Conservation (phyloP, 2,113 vertebrate species). For the Oncorhynchus clarkii region DNA sequence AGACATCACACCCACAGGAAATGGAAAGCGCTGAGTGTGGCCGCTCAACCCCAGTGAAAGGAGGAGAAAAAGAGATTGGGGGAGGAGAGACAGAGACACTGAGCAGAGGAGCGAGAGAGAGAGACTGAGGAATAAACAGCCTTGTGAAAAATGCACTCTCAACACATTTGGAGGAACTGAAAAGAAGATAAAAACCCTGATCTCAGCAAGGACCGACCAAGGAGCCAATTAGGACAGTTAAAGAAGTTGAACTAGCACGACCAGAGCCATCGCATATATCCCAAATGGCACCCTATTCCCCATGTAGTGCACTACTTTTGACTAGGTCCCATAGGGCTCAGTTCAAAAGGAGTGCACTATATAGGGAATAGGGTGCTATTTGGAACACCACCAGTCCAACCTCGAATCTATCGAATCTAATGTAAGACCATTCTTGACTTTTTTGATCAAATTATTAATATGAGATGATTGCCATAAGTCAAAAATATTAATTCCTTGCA, state of each 20-base stretch:
- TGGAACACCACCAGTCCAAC: conserved; percentile 32
- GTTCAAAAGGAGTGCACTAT: no score
- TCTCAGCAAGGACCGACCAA: conserved; percentile 77
- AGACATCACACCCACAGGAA: conserved; percentile 78
- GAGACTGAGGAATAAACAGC: conserved; percentile 39
- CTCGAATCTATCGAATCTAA: conserved; percentile 19
- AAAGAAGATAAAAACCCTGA: conserved; percentile 58
- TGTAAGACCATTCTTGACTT: no score
- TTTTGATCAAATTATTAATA: no score
- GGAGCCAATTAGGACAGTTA: conserved; percentile 72
- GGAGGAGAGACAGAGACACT: conserved; percentile 26
- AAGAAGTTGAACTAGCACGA: conserved; percentile 64
- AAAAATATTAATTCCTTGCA: no score
- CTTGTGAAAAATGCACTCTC: conserved; percentile 71
- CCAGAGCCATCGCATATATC: conserved; percentile 37
- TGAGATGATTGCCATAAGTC: no score
- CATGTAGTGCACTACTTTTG: no score
- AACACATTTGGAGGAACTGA: conserved; percentile 72
- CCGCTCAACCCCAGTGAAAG: conserved; percentile 65
- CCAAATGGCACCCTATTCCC: no score
- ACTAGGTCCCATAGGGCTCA: no score
- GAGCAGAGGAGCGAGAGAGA: conserved; percentile 17
- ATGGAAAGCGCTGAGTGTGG: conserved; percentile 79
- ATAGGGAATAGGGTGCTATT: no score
- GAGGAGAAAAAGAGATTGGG: not conserved